Evolutionary conservation across 2,113 vertebrate genomes (phyloP).

Genomic region (Rhombomys opimus): DNA sequence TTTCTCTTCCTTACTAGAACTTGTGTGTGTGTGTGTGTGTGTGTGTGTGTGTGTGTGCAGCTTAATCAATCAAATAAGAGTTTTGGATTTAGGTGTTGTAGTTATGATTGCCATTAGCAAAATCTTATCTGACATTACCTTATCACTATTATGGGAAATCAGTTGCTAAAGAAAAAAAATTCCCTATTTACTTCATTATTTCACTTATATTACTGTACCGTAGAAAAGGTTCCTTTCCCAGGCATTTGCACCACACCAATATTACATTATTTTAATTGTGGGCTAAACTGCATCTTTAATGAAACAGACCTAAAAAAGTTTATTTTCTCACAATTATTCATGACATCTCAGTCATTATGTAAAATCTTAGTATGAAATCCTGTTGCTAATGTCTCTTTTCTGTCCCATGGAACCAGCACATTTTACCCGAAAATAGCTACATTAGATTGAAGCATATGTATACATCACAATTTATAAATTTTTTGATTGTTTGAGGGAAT

Average conservation of each 20-base stretch:
- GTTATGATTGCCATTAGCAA: not conserved
- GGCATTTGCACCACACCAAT: fast-evolving
- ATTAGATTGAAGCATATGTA: not conserved
- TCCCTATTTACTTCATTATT: not conserved
- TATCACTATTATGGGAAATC: not conserved
- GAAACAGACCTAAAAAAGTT: not conserved
- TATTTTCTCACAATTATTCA: not conserved
- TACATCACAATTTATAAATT: not conserved
- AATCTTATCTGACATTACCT: not conserved
- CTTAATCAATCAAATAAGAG: not conserved
- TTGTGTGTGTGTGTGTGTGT: not conserved
- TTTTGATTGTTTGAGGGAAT: not conserved
- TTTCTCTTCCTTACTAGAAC: not conserved
- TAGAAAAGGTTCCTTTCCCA: not conserved
- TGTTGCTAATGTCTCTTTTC: not conserved
- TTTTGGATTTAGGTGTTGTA: not conserved
- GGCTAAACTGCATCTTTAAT: not conserved
- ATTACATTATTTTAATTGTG: not conserved
- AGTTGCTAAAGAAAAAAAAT: not conserved
- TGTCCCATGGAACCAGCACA: not conserved
- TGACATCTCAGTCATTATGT: not conserved
- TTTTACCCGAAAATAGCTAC: not conserved
- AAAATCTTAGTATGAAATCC: not conserved
- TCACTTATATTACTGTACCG: not conserved
- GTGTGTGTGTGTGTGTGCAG: not conserved